These are phyloP conservation scores for Meloe dianella DNA, from an alignment of 2,888 invertebrate genomes.

Conservation along the genomic window DNA sequence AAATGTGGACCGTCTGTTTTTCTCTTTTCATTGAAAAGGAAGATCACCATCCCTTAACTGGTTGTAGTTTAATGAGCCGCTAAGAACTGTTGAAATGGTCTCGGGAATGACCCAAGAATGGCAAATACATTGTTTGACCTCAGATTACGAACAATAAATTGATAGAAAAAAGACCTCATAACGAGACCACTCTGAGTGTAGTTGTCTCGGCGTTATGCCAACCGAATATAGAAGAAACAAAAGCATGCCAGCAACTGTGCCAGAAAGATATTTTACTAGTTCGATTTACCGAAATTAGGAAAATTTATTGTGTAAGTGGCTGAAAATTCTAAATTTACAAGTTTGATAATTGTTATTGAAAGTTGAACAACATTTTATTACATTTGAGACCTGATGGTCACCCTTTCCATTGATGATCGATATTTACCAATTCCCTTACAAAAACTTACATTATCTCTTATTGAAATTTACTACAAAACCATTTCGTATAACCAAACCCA, in stretches of 20 bases:
- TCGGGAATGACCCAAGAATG: constrained; percentile 37
- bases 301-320: constrained; percentile 33
- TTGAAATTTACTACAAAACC: constrained; percentile 4
- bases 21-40: constrained; percentile 12
- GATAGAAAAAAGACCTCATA: constrained; percentile 38
- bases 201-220: constrained; percentile 44
- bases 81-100: constrained; percentile 39
- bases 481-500: not conserved
- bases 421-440: not conserved
- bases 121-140: constrained; percentile 48
- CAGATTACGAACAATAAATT: constrained; percentile 46
- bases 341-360: constrained; percentile 34
- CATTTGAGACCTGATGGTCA: not conserved
- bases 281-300: constrained; percentile 38
- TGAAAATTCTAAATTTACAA: constrained; percentile 32
- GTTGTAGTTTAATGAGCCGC: constrained; percentile 47
- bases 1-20: constrained; percentile 31
- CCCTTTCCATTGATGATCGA: not conserved
- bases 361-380: constrained; percentile 33
- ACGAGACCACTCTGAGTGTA: constrained; percentile 43
- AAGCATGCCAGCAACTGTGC: constrained; percentile 23
- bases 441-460: not conserved
- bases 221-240: constrained; percentile 10
- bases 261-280: constrained; percentile 33
- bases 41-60: constrained; percentile 36